Evolutionary conservation across 2,888 invertebrate genomes (phyloP), one percentile per base, ranked within the genome.

Genomic region (Cryptus viduatorius): DNA sequence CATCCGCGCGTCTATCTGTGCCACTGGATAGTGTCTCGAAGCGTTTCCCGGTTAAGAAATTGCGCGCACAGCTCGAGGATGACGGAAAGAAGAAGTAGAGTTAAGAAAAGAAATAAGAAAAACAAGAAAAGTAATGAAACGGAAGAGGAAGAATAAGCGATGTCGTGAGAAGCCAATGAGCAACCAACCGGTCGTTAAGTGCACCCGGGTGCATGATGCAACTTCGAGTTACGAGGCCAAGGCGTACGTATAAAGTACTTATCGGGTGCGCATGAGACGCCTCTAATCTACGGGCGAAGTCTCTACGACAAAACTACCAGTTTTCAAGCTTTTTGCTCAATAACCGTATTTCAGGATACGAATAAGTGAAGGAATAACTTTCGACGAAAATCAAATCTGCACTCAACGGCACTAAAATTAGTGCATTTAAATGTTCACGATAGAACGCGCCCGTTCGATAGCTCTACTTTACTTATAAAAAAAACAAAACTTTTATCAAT

Each of bases 161-260:
- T 88, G 89, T 91, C 90, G 91, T 91, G 91, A 91, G 91, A 90
- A 90, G 88, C 81, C 87, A 89, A 89, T 88, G 88, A 90, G 73
- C 78, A 48, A 87, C 87, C 87, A 90, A 90, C 91, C 89, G 89
- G 89, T 90, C 88, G 90, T 91, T 90, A 90, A 84, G 82, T 75
- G 75, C 77, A 81, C 56, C 50, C 53, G 65, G 64, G 59, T 81
- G 83, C 72, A 75, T 46, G 53, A 37, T 19, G 75, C 78, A 48
- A 65, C 48, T 79, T 24, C 77, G 84, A 77, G 83, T 81, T 80
- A 81, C 80, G 80, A 78, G 77, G 56, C 80, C 56, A 79, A 65
- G 59, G 50, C 67, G 19, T 86, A 78, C 69, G 88, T 81, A 87
- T 90, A 90, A 61, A 89, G 89, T 88, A 89, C 89, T 91, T 91